These are phyloP conservation scores for Onychostruthus taczanowskii DNA, from an alignment of 2,113 vertebrate species.

Conservation along the genomic window DNA sequence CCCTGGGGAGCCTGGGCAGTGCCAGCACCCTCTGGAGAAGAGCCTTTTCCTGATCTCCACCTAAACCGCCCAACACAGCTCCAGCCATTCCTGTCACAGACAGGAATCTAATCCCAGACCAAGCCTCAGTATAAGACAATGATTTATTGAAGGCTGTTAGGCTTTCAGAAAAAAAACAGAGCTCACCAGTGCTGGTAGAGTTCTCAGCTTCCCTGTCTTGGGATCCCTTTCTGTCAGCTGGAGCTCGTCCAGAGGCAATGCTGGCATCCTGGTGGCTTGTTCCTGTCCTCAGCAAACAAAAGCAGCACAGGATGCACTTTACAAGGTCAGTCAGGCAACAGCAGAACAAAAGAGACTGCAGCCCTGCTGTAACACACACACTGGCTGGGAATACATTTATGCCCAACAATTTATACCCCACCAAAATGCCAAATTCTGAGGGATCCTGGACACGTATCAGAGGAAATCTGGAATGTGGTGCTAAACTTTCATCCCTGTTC, in stretches of 20 bases:
- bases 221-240: slow-evolving; percentile 81
- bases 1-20: neutral
- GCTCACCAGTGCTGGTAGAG: slow-evolving; percentile 89
- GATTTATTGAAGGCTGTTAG: neutral
- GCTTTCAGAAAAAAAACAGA: neutral
- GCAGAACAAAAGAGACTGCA: neutral
- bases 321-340: neutral
- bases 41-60: neutral
- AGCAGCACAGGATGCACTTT: neutral
- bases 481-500: neutral
- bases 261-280: slow-evolving; percentile 66
- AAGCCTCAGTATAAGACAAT: neutral
- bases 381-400: neutral
- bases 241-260: slow-evolving; percentile 86
- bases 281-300: slow-evolving; percentile 1
- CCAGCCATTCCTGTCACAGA: neutral
- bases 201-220: slow-evolving; percentile 78
- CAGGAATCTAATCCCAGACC: neutral
- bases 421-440: neutral
- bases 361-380: neutral
- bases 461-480: neutral
- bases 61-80: neutral
- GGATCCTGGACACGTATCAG: neutral
- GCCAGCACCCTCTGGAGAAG: neutral
- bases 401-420: neutral